Conservation (phyloP, 2,797 vertebrate genomes). For the Trachops cirrhosus region DNA sequence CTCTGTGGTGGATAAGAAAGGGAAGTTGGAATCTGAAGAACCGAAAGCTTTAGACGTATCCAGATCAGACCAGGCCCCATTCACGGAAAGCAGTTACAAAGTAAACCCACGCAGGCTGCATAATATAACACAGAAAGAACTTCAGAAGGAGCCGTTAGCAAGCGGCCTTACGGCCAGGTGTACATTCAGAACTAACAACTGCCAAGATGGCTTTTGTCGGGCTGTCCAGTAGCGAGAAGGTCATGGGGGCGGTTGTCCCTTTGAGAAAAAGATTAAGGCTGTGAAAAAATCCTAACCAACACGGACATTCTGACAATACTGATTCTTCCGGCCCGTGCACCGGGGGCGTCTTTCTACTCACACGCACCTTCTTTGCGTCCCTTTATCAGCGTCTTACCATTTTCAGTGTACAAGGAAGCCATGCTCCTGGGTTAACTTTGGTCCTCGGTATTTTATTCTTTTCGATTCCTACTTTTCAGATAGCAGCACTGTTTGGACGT, state of each 20-base stretch:
- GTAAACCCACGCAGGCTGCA: background rate
- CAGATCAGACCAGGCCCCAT: background rate
- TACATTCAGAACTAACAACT: background rate
- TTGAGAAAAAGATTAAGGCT: background rate
- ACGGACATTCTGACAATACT: background rate
- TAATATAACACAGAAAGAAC: background rate
- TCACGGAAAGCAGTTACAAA: background rate
- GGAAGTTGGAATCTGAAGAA: background rate
- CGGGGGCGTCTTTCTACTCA: background rate
- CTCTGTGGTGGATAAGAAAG: background rate
- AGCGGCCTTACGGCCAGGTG: background rate
- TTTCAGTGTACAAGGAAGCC: background rate
- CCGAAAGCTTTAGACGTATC: background rate
- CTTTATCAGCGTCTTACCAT: background rate
- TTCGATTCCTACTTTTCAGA: background rate
- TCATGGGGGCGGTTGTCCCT: background rate
- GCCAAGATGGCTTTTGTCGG: background rate
- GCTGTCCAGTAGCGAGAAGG: background rate
- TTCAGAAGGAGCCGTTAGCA: background rate
- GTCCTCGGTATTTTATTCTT: background rate
- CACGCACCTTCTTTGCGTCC: background rate
- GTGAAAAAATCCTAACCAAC: background rate
- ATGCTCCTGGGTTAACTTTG: background rate
- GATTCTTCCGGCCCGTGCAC: background rate
- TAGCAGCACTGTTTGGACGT: background rate